Evolutionary conservation across 2,113 vertebrate genomes (phyloP).

Genomic region (Rhizomys pruinosus): DNA sequence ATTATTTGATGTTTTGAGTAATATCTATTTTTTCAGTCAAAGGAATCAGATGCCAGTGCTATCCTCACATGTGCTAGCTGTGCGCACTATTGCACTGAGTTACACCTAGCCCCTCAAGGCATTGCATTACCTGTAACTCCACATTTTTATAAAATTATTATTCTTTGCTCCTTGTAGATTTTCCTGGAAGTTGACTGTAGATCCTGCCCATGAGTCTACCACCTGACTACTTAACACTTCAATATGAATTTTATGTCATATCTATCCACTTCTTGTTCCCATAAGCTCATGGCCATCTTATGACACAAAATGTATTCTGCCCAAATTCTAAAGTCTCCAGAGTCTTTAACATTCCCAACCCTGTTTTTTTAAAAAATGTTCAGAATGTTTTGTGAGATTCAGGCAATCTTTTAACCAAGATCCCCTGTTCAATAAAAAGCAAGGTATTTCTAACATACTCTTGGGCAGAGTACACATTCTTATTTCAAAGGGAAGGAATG

Average conservation of each 20-base stretch:
- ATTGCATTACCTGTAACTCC: constrained; percentile 23
- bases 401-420: neutral
- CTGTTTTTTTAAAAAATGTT: neutral
- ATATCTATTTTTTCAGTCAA: neutral
- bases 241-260: neutral
- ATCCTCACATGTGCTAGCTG: too few species aligned
- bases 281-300: neutral
- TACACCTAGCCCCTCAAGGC: neutral
- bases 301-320: neutral
- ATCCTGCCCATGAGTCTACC: neutral
- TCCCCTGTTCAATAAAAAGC: neutral
- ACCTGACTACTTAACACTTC: neutral
- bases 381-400: neutral
- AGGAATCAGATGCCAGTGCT: neutral
- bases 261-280: neutral
- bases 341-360: neutral
- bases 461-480: neutral
- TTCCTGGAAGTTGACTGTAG: neutral
- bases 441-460: neutral
- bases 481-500: neutral
- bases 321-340: neutral
- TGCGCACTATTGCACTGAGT: neutral
- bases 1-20: neutral
- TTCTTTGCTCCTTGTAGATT: neutral
- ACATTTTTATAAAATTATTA: neutral